These are phyloP conservation scores for Myopa tessellatipennis DNA, from an alignment of 2,888 invertebrate species.

Conservation along the genomic window DNA sequence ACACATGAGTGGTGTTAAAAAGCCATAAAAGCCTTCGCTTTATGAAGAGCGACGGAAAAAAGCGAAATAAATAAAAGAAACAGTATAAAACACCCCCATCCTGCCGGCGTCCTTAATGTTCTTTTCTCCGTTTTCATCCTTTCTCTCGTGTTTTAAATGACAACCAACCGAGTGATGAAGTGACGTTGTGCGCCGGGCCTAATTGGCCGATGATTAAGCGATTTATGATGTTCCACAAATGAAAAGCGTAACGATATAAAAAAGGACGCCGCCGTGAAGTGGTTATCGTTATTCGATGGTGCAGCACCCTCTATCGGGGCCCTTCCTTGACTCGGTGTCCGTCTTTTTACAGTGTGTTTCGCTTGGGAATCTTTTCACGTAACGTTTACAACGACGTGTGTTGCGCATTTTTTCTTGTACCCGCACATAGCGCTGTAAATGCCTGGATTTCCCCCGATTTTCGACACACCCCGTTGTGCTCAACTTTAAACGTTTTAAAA, in stretches of 20 bases:
- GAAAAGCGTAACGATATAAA: conserved; percentile 55
- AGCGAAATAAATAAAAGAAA: conserved; percentile 12
- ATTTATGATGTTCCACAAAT: conserved; percentile 65
- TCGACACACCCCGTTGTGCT: not conserved
- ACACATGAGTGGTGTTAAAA: conserved; percentile 64
- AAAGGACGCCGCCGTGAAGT: conserved; percentile 41
- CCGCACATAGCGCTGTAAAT: not conserved
- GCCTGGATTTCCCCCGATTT: not conserved
- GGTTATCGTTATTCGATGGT: conserved; percentile 36
- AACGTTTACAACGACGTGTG: not conserved
- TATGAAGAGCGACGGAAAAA: not conserved
- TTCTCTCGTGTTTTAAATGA: conserved; percentile 22
- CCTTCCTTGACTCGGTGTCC: not conserved
- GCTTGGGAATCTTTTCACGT: not conserved
- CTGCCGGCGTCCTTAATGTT: conserved; percentile 11
- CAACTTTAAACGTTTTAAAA: not conserved
- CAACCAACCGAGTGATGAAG: conserved; percentile 44
- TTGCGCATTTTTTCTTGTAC: not conserved
- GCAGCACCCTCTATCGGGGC: not conserved
- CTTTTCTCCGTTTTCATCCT: not conserved
- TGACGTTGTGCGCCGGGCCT: conserved; percentile 52
- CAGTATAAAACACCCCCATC: conserved; percentile 25
- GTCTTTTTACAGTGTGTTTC: too few relatives aligned
- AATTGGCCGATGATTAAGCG: conserved; percentile 69
- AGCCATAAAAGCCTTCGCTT: conserved; percentile 45